Percentiles rank a stretch among this genome's conserved stretches.
These are phyloP conservation scores for Cryptus armator DNA, from an alignment of 2,888 invertebrate species.

Conservation along the genomic window DNA sequence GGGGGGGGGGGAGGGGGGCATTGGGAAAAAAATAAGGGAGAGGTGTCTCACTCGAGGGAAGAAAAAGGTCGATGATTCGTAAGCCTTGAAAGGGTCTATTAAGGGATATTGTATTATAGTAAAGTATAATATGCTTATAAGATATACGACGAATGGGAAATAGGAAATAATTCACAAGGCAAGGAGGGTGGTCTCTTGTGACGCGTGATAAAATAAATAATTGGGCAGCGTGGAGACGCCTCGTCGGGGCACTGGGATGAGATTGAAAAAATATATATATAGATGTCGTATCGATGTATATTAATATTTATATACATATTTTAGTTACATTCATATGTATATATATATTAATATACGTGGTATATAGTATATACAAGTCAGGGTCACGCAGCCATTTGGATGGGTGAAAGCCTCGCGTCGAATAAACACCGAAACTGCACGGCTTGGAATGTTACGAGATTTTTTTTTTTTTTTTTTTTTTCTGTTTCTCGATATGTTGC, in stretches of 20 bases:
- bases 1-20: slow-evolving; percentile 7
- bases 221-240: slow-evolving; percentile 63
- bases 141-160: background rate
- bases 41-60: slow-evolving; percentile 11
- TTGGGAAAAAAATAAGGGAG: background rate
- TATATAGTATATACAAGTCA: slow-evolving; percentile 52
- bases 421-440: slow-evolving; percentile 11
- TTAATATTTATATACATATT: slow-evolving; percentile 7
- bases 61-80: slow-evolving; percentile 31
- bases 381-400: slow-evolving; percentile 25
- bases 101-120: slow-evolving; percentile 14
- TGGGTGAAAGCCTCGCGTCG: slow-evolving; percentile 45
- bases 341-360: slow-evolving; percentile 50
- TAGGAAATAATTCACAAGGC: slow-evolving; percentile 43
- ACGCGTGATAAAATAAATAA: slow-evolving; percentile 69
- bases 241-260: slow-evolving; percentile 66
- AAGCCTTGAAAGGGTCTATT: slow-evolving; percentile 24
- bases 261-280: slow-evolving; percentile 78
- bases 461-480: slow-evolving; percentile 17
- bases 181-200: slow-evolving; percentile 57
- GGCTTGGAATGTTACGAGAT: slow-evolving; percentile 46
- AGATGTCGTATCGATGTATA: slow-evolving; percentile 67
- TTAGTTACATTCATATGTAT: slow-evolving; percentile 15
- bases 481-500: slow-evolving; percentile 18
- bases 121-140: slow-evolving; percentile 12